Evolutionary conservation across 2,113 vertebrate genomes (phyloP).

Genomic region (Thryonomys swinderianus): DNA sequence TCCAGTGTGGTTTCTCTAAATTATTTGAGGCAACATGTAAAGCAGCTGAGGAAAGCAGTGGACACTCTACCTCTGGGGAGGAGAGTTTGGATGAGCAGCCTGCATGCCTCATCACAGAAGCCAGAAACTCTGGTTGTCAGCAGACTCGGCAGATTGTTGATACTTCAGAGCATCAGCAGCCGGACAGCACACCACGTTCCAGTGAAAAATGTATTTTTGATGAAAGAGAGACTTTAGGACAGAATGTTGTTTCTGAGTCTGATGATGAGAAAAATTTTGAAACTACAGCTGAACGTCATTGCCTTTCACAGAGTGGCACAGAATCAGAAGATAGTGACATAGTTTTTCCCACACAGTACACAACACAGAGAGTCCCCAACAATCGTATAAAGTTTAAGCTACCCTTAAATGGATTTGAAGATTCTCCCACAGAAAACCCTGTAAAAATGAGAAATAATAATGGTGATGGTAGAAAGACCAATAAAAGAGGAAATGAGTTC

Average conservation of each 20-base stretch:
- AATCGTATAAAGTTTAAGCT: not conserved
- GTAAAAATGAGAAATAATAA: not conserved
- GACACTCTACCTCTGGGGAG: not conserved
- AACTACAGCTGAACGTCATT: conserved; percentile 50
- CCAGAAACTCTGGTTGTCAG: conserved; percentile 48
- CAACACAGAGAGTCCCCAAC: conserved; percentile 56
- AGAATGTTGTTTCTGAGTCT: conserved; percentile 79
- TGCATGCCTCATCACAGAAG: not conserved
- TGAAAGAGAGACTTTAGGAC: conserved; percentile 39
- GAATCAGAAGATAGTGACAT: conserved; percentile 82
- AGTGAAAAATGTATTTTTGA: conserved; percentile 10
- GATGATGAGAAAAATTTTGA: conserved; percentile 70
- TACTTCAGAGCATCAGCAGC: conserved; percentile 53
- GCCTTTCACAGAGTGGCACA: conserved; percentile 66
- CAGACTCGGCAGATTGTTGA: not conserved
- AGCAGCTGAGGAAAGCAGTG: conserved; percentile 15
- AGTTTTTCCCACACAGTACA: conserved; percentile 79
- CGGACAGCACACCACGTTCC: conserved; percentile 41
- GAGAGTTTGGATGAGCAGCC: conserved; percentile 66
- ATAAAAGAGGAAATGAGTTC: conserved; percentile 8
- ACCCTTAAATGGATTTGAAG: conserved; percentile 57
- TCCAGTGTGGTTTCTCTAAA: conserved; percentile 91
- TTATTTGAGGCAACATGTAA: conserved; percentile 86
- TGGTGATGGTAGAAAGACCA: not conserved
- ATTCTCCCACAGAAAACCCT: conserved; percentile 69